Evolutionary conservation across 1,140 invertebrate genomes (phyloP).

Genomic region (Achatina immaculata): DNA sequence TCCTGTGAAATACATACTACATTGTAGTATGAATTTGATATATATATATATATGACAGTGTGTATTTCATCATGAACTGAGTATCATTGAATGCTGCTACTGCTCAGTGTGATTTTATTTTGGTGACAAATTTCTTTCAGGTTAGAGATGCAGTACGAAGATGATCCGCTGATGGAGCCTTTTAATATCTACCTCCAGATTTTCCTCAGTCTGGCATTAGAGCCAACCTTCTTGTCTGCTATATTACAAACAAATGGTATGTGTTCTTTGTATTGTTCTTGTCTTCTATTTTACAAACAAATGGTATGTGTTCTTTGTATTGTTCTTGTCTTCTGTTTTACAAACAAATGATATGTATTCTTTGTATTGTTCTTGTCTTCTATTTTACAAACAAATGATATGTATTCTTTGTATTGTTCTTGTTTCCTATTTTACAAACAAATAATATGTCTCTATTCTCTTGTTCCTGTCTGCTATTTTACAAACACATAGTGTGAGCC

Average conservation of each 20-base stretch:
- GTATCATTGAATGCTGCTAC: too few species aligned
- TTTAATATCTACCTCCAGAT: conserved; percentile 70
- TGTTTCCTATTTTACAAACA: neutral
- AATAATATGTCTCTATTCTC: too few species aligned
- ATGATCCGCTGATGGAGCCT: conserved; percentile 66
- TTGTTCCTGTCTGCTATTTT: neutral
- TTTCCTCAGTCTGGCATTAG: conserved; percentile 65
- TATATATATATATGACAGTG: too few species aligned
- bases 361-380: conserved; percentile 31
- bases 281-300: conserved; percentile 51
- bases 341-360: conserved; percentile 51
- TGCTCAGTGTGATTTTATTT: too few species aligned
- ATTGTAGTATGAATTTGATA: too few species aligned
- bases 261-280: neutral
- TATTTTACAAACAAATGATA: conserved; percentile 56
- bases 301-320: conserved; percentile 46
- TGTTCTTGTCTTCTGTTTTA: conserved; percentile 45
- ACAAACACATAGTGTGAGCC: neutral
- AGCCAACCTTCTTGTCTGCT: conserved; percentile 59
- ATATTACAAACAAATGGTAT: conserved; percentile 57
- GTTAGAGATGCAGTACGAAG: conserved; percentile 61
- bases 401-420: neutral
- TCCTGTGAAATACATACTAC: too few species aligned
- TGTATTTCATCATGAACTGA: too few species aligned
- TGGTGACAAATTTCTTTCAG: conserved; percentile 54